Conservation (phyloP, 2,797 vertebrate genomes). For the Ispidina lecontei region DNA sequence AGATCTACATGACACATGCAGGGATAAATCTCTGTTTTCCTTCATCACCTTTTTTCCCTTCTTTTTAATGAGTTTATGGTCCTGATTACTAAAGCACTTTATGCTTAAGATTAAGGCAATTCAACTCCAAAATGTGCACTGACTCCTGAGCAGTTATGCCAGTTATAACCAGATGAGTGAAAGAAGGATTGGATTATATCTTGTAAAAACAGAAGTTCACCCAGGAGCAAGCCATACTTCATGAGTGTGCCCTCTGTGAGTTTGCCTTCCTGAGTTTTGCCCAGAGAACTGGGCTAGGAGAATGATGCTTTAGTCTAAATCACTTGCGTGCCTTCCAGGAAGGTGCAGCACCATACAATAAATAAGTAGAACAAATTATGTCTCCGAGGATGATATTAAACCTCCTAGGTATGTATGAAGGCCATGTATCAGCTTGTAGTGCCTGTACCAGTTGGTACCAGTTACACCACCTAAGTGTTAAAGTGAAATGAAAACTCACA, state of each 20-base stretch:
- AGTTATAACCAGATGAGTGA: not conserved
- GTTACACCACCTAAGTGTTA: not conserved
- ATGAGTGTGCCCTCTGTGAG: not conserved
- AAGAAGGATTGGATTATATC: constrained; percentile 1
- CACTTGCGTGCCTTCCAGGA: not conserved
- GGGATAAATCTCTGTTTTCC: not conserved
- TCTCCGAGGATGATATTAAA: not conserved
- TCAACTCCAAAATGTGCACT: not conserved
- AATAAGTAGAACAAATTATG: not conserved
- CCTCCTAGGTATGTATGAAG: accelerated
- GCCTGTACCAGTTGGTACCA: not conserved
- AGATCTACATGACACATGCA: not conserved
- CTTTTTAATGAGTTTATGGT: constrained; percentile 1
- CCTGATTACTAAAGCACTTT: constrained; percentile 13
- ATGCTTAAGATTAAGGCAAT: constrained; percentile 1
- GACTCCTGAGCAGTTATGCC: not conserved
- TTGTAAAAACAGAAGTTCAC: not conserved
- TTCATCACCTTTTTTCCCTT: not conserved
- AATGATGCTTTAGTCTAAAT: not conserved
- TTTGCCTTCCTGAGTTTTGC: not conserved
- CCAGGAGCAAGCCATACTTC: not conserved
- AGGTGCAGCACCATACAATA: not conserved
- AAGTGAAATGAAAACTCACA: not conserved
- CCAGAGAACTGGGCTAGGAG: not conserved
- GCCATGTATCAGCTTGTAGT: not conserved